phyloP scores from a whole-genome alignment of 2,888 invertebrate genomes.

The Carpatolechia fugitivella region DNA sequence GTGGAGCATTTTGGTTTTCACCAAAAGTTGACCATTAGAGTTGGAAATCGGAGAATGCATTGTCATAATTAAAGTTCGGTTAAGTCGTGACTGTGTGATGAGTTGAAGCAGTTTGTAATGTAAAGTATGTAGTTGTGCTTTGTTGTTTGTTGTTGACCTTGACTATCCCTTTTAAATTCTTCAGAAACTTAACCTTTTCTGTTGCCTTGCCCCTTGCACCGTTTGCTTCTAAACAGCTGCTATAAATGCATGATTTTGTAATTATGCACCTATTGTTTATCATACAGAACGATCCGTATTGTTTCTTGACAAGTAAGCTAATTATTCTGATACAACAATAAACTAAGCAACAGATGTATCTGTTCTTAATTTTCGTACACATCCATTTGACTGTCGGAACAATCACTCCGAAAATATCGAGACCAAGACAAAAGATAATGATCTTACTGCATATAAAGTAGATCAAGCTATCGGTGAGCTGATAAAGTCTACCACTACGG shows the following conservation, averaged over 20 bases:
- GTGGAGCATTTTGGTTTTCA: conserved; percentile 19
- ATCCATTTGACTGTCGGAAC: too few species aligned
- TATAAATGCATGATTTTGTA: conserved; percentile 30
- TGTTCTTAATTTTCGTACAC: too few species aligned
- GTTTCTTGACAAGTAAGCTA: conserved; percentile 45
- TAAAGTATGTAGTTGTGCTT: conserved; percentile 32
- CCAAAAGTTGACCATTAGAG: conserved; percentile 18
- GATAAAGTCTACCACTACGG: not conserved
- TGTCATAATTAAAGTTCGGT: conserved; percentile 35
- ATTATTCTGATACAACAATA: conserved; percentile 45
- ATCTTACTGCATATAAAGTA: not conserved
- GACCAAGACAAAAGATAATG: not conserved
- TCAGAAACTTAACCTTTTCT: not conserved
- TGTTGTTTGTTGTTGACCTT: conserved; percentile 16
- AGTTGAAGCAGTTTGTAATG: conserved; percentile 38
- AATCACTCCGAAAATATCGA: conserved; percentile 21
- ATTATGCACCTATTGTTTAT: conserved; percentile 22
- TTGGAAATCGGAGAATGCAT: conserved; percentile 32
- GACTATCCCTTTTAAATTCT: conserved; percentile 5
- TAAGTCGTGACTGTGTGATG: conserved; percentile 38
- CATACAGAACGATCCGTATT: conserved; percentile 36
- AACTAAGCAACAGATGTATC: conserved; percentile 25
- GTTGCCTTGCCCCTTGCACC: not conserved
- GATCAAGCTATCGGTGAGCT: not conserved
- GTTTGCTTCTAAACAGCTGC: not conserved